Percentiles rank a stretch among this genome's conserved stretches.
Evolutionary conservation across 2,113 vertebrate species (phyloP).

Genomic region (Cervus canadensis): DNA sequence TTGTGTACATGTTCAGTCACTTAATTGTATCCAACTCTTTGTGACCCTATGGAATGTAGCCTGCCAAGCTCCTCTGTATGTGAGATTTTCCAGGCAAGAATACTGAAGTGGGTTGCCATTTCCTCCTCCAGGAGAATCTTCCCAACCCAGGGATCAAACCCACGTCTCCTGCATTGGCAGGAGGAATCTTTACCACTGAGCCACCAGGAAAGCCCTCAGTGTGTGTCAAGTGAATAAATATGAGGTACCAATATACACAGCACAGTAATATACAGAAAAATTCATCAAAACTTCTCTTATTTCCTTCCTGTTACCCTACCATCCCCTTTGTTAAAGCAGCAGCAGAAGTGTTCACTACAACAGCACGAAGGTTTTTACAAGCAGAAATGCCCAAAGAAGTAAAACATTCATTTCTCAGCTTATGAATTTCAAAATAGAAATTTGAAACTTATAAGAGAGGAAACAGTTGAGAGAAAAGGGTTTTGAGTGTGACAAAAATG

Average conservation of each 20-base stretch:
- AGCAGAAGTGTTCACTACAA: neutral
- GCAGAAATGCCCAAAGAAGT: neutral
- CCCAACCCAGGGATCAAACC: neutral
- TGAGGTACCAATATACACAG: neutral
- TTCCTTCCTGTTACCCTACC: neutral
- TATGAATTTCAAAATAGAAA: conserved; percentile 34
- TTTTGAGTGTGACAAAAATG: neutral
- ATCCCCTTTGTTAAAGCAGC: neutral
- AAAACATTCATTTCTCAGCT: neutral
- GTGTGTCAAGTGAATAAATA: neutral
- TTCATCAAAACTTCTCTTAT: neutral
- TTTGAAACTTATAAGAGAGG: neutral
- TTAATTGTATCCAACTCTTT: neutral
- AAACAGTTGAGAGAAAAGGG: neutral
- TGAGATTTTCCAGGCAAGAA: neutral
- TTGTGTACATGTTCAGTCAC: neutral
- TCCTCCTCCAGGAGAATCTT: neutral
- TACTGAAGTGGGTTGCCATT: neutral
- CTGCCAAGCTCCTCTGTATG: neutral
- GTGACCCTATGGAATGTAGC: neutral
- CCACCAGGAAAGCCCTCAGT: neutral
- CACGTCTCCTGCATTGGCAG: neutral
- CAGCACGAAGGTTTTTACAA: neutral
- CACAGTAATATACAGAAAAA: neutral
- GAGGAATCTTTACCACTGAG: neutral